A percentile compares a stretch with the other conserved stretches of the same genome.
These are phyloP conservation scores for Mythimna pallens DNA, from an alignment of 2,888 invertebrate genomes.

Conservation along the genomic window DNA sequence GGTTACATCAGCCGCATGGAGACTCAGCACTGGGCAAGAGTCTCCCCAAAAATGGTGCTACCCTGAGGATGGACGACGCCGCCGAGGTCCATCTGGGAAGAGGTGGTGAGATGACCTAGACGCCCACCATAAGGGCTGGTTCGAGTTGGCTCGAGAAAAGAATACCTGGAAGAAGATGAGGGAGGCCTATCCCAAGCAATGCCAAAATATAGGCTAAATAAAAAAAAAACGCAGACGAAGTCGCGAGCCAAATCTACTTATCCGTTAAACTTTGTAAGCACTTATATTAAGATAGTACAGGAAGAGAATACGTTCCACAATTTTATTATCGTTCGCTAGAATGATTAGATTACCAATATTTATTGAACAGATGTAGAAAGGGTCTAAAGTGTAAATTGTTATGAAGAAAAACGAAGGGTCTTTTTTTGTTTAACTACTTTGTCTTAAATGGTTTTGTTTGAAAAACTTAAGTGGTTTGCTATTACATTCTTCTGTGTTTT, in stretches of 20 bases:
- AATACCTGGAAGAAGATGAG: neutral
- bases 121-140: no score
- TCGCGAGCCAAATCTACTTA: neutral
- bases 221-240: neutral
- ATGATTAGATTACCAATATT: slow-evolving; percentile 29
- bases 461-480: neutral
- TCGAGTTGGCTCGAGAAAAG: no score
- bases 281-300: neutral
- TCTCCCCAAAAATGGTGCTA: no score
- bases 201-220: no score
- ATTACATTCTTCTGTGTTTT: accelerated
- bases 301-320: slow-evolving; percentile 5
- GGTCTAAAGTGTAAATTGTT: slow-evolving; percentile 19
- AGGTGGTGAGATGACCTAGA: no score
- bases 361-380: slow-evolving; percentile 24
- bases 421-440: neutral
- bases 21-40: no score
- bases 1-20: no score
- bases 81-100: no score
- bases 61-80: no score
- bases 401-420: slow-evolving; percentile 18
- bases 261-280: no score
- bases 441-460: neutral
- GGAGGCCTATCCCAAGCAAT: no score
- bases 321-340: slow-evolving; percentile 16